Evolutionary conservation across 2,888 invertebrate genomes (phyloP).

Genomic region (Thyatira batis): DNA sequence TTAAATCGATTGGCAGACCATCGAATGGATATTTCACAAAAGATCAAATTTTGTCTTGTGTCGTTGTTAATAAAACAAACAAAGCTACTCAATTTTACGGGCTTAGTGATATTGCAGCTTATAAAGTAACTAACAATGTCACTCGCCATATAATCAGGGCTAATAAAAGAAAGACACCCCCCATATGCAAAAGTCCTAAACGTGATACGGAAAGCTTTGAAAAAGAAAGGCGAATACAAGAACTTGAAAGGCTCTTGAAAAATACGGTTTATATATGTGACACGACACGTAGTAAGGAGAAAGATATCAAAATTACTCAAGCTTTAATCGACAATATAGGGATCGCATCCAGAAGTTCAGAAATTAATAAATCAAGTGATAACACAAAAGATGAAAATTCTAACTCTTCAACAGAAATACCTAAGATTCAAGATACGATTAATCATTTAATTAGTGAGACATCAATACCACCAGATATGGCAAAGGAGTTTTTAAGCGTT

Average conservation of each 20-base stretch:
- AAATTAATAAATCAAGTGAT: constrained; percentile 17
- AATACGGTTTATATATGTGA: constrained; percentile 66
- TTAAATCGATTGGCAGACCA: constrained; percentile 46
- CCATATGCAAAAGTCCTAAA: constrained; percentile 22
- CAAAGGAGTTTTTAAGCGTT: constrained; percentile 58
- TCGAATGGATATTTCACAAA: constrained; percentile 52
- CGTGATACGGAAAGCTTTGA: constrained; percentile 47
- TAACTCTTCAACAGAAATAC: constrained; percentile 52
- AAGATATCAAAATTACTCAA: constrained; percentile 64
- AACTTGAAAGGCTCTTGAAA: constrained; percentile 62
- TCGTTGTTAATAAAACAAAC: constrained; percentile 31
- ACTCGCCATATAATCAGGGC: constrained; percentile 15
- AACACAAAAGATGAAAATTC: constrained; percentile 34
- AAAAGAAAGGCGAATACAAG: constrained; percentile 61
- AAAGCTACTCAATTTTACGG: constrained; percentile 57
- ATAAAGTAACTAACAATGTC: constrained; percentile 16
- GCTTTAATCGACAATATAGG: constrained; percentile 56
- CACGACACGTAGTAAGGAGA: constrained; percentile 44
- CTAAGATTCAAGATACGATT: constrained; percentile 59
- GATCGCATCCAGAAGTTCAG: constrained; percentile 30
- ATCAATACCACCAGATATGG: constrained; percentile 50
- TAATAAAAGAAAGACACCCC: constrained; percentile 10
- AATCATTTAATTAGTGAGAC: constrained; percentile 61
- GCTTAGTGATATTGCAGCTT: constrained; percentile 26
- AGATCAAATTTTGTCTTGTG: constrained; percentile 55